A percentile compares a stretch with the other conserved stretches of the same genome.
These are phyloP conservation scores for Caradrina clavipalpis DNA, from an alignment of 2,888 invertebrate species.

Conservation along the genomic window DNA sequence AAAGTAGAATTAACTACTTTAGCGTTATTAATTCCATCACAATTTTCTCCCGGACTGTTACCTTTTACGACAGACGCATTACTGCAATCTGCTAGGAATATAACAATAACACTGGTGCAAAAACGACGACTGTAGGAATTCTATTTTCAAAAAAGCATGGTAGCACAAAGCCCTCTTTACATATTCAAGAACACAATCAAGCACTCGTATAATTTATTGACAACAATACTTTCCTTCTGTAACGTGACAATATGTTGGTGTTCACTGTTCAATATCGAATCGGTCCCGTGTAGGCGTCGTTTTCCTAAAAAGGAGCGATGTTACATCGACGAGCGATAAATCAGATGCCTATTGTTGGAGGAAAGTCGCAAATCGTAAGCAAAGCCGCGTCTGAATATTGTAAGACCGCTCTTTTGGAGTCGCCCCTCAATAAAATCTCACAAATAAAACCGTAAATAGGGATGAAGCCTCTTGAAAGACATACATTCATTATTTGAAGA, in stretches of 20 bases:
- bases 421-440: constrained; percentile 66
- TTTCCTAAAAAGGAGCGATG: constrained; percentile 75
- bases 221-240: constrained; percentile 63
- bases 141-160: constrained; percentile 12
- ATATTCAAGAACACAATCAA: constrained; percentile 65
- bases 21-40: constrained; percentile 46
- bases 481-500: constrained; percentile 56
- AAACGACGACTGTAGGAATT: constrained; percentile 29
- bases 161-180: constrained; percentile 43
- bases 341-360: constrained; percentile 78
- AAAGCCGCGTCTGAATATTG: constrained; percentile 71
- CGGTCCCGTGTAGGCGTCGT: constrained; percentile 72
- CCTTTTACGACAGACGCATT: constrained; percentile 27
- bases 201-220: constrained; percentile 63
- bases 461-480: constrained; percentile 44
- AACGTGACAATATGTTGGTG: constrained; percentile 65
- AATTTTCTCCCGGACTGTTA: constrained; percentile 33
- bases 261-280: constrained; percentile 70
- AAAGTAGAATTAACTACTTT: constrained; percentile 35
- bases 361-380: constrained; percentile 79
- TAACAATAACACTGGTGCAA: constrained; percentile 48
- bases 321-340: constrained; percentile 77
- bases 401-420: constrained; percentile 66
- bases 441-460: constrained; percentile 63
- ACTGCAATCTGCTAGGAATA: constrained; percentile 23